Evolutionary conservation across 1,140 invertebrate species (phyloP).

Genomic region (Sitophilus oryzae): DNA sequence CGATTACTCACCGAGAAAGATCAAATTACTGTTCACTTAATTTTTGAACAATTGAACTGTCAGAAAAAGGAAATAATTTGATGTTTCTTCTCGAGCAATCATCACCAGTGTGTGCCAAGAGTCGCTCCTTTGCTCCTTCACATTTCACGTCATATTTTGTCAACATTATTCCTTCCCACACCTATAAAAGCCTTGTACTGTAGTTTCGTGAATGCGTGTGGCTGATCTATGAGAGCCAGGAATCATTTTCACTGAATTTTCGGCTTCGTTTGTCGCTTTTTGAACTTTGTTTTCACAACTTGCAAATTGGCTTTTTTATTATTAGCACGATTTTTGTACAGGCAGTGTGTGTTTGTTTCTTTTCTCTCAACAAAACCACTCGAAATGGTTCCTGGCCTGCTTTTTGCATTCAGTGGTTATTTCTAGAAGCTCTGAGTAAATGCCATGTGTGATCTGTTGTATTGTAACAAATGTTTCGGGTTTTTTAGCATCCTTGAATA

Average conservation of each 20-base stretch:
- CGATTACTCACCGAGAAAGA: neutral
- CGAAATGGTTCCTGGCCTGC: slow-evolving; percentile 9
- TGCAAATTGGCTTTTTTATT: slow-evolving; percentile 7
- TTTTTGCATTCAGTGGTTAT: slow-evolving; percentile 11
- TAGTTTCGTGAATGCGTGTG: slow-evolving; percentile 29
- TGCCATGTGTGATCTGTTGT: slow-evolving; percentile 22
- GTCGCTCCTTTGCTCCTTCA: slow-evolving; percentile 30
- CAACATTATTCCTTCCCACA: slow-evolving; percentile 20
- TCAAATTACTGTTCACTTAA: neutral
- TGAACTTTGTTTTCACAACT: neutral
- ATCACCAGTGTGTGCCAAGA: slow-evolving; percentile 41
- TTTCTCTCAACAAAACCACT: no score
- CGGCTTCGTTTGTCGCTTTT: neutral
- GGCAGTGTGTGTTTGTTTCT: neutral
- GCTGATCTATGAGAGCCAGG: slow-evolving; percentile 8
- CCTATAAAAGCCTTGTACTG: slow-evolving; percentile 15
- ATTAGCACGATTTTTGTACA: slow-evolving; percentile 4
- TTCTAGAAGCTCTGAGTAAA: slow-evolving; percentile 18
- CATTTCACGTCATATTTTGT: slow-evolving; percentile 17
- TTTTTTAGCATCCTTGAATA: slow-evolving; percentile 47
- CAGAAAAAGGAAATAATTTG: neutral
- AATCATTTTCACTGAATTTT: slow-evolving; percentile 15
- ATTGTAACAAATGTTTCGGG: slow-evolving; percentile 39
- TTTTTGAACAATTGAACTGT: neutral
- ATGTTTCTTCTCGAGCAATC: slow-evolving; percentile 48